Percentiles rank a stretch among this genome's conserved stretches.
phyloP scores from a whole-genome alignment of 2,113 vertebrate genomes.

The Nerophis lumbriciformis region DNA sequence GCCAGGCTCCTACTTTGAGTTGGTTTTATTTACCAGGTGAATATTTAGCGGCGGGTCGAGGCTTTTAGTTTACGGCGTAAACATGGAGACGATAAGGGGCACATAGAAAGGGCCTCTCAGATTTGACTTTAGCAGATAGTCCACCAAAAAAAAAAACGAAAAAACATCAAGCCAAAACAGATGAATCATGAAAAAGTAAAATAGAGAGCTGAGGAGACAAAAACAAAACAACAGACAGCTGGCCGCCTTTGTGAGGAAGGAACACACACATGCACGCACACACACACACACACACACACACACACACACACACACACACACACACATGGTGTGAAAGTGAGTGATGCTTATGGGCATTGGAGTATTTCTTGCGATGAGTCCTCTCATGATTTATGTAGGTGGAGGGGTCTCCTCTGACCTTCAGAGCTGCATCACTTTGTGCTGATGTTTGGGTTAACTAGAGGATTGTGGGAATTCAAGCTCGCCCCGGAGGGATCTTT shows the following conservation, averaged over 20 bases:
- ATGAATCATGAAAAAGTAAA: constrained; percentile 51
- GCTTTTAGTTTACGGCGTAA: background rate
- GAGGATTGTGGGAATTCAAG: constrained; percentile 65
- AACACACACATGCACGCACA: constrained; percentile 29
- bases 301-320: constrained; percentile 3
- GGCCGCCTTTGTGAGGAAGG: constrained; percentile 39
- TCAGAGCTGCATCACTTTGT: constrained; percentile 66
- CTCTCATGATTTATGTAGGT: constrained; percentile 73
- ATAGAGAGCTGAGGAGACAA: constrained; percentile 7
- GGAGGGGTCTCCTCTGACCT: constrained; percentile 68
- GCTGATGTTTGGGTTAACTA: constrained; percentile 70
- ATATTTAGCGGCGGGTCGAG: background rate
- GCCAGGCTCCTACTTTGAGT: background rate
- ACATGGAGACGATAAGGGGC: background rate
- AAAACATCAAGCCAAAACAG: constrained; percentile 36
- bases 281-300: constrained; percentile 22
- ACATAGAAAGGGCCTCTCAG: background rate
- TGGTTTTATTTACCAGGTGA: background rate
- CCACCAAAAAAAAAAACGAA: constrained; percentile 14
- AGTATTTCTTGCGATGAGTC: constrained; percentile 64
- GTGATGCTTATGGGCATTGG: constrained; percentile 59
- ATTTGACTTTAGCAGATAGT: constrained; percentile 17
- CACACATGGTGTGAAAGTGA: constrained; percentile 24
- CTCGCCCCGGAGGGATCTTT: constrained; percentile 44
- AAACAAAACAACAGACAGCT: constrained; percentile 19